phyloP scores from a whole-genome alignment of 2,113 vertebrate genomes.

The Pyrgilauda ruficollis region DNA sequence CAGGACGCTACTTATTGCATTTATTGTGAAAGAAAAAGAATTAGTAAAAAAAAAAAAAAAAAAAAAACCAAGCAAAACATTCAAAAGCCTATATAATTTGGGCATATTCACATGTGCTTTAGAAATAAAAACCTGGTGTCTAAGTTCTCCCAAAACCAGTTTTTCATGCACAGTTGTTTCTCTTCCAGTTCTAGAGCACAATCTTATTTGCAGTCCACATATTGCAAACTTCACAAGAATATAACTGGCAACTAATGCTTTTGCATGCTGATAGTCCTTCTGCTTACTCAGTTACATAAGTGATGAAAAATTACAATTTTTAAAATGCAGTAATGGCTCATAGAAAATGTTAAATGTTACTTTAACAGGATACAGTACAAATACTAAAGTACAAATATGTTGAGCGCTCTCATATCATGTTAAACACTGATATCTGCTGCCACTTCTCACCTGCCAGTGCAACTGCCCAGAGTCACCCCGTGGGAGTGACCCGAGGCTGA shows the following conservation, averaged over 20 bases:
- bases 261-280: neutral
- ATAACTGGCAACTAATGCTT: neutral
- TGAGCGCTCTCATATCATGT: neutral
- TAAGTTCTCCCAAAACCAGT: neutral
- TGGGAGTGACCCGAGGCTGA: neutral
- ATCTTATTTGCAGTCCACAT: neutral
- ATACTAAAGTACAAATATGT: neutral
- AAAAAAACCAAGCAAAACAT: too few species aligned
- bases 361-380: neutral
- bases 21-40: neutral
- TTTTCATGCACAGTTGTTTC: neutral
- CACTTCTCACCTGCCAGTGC: neutral
- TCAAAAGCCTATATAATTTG: neutral
- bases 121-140: neutral
- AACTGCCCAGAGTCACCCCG: neutral
- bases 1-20: neutral
- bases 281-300: neutral
- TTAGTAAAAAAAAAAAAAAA: neutral
- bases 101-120: neutral
- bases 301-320: neutral
- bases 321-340: neutral
- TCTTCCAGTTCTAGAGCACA: neutral
- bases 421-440: neutral
- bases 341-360: neutral
- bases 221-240: neutral